Percentiles rank a stretch among this genome's conserved stretches.
Evolutionary conservation across 2,113 vertebrate species (phyloP).

Genomic region (Bufo gargarizans): DNA sequence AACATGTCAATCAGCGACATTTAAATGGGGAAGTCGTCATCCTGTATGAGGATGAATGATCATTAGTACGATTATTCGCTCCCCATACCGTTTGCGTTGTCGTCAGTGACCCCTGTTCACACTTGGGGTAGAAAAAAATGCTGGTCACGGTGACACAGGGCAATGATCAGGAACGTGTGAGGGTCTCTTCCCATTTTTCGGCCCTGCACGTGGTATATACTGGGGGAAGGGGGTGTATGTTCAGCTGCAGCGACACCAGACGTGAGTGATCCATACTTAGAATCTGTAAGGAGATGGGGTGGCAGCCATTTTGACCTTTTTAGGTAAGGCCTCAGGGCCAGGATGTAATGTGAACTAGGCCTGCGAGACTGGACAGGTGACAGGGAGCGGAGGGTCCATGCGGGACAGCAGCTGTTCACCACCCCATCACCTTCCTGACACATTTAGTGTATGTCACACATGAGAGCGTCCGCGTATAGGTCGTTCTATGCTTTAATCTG

Average conservation of each 20-base stretch:
- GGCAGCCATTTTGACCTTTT: conserved; percentile 58
- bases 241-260: neutral
- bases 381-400: conserved; percentile 2
- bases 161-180: too few species aligned
- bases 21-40: too few species aligned
- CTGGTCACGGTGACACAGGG: too few species aligned
- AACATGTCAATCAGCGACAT: too few species aligned
- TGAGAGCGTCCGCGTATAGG: neutral
- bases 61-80: too few species aligned
- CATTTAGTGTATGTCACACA: neutral
- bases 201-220: too few species aligned
- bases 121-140: too few species aligned
- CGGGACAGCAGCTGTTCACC: conserved; percentile 29
- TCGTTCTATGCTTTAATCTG: neutral
- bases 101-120: too few species aligned
- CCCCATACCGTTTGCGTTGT: too few species aligned
- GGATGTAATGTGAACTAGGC: conserved; percentile 62
- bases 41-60: too few species aligned
- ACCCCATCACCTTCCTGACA: neutral
- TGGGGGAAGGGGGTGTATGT: neutral
- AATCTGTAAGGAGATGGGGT: conserved; percentile 33
- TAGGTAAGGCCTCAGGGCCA: conserved; percentile 59
- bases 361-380: conserved; percentile 19
- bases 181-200: too few species aligned
- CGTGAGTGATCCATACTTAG: conserved; percentile 56